Evolutionary conservation across 2,797 vertebrate genomes (phyloP).

Genomic region (Lacerta bilineata): DNA sequence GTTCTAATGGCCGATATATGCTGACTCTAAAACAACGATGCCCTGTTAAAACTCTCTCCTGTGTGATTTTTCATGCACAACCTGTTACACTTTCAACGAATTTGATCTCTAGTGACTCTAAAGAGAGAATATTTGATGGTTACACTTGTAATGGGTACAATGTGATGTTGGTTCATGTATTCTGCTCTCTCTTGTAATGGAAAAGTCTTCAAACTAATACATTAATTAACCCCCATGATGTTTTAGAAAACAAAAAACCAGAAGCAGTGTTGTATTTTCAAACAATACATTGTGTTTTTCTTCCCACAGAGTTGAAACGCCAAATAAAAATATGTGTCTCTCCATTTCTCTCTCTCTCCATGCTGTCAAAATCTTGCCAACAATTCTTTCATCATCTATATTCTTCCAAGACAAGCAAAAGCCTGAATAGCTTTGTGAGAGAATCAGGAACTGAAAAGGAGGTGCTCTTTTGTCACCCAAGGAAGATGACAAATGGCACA

Average conservation of each 20-base stretch:
- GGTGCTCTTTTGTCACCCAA: background rate
- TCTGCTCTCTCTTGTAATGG: background rate
- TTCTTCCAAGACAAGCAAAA: background rate
- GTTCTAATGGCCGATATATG: background rate
- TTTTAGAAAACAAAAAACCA: no score
- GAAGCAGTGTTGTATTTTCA: background rate
- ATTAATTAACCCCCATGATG: no score
- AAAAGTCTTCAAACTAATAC: background rate
- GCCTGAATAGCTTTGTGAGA: accelerated
- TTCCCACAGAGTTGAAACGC: background rate
- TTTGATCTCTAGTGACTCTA: background rate
- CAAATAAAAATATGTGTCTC: background rate
- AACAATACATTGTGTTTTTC: background rate
- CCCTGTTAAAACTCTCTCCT: no score
- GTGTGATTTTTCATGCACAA: background rate
- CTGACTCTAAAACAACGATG: background rate
- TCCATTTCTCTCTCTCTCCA: background rate
- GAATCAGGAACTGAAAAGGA: conserved; percentile 13
- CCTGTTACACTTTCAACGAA: background rate
- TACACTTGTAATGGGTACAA: background rate
- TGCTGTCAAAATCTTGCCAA: background rate
- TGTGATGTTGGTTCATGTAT: background rate
- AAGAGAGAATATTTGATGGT: background rate
- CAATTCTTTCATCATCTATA: background rate
- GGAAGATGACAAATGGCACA: background rate